Base-by-base conservation (phyloP, 1,140 invertebrate species). In the Streblospio benedicti region DNA sequence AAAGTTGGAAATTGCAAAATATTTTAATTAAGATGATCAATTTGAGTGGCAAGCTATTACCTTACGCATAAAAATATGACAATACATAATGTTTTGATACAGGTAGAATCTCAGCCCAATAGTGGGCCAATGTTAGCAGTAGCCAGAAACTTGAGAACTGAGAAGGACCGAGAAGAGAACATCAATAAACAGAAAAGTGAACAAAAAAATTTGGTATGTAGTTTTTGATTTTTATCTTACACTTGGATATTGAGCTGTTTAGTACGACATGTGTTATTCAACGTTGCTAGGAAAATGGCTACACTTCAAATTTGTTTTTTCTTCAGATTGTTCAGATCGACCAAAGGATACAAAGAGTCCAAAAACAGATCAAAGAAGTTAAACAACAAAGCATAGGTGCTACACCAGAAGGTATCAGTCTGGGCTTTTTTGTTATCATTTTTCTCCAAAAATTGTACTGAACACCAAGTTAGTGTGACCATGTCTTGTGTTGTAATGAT, bases 121-220 rank as follows among this genome's bases (percentile, higher is more conserved):
- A 80, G 80, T 32, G 79, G 79, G 35, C 69, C 73, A 2, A 80
- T 86, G 65, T 75, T 91, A 61, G 82, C 85, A 66, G 83, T 85
- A 16, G 86, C 87, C 14, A 82, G 83, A 67, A 80, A 81, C 61
- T 77, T 90, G 27, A 79, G 89, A 58, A 64, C 83, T 35, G 88
- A 91, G 76, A 81, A 84, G 70, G 87, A 90, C 68, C 83, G 85
- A 57, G 83, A 87, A 61, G 76, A 79, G 62, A 86, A 88, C 68
- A 71, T 90, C 31, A 63, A 77, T 66, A 75, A 80, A 63, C 82
- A 87, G 80, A 81, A 83, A 79, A 76, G 80, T 44, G 79, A 83
- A 45, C 83, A 85, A 70, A 75, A 76, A 27, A 77, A 78, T 57
- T 70, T 76, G 32, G 75, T 83, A 60, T 71, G 59, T 60, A n/a